Conservation (phyloP, 1,140 invertebrate genomes). For the Spodoptera litura region DNA sequence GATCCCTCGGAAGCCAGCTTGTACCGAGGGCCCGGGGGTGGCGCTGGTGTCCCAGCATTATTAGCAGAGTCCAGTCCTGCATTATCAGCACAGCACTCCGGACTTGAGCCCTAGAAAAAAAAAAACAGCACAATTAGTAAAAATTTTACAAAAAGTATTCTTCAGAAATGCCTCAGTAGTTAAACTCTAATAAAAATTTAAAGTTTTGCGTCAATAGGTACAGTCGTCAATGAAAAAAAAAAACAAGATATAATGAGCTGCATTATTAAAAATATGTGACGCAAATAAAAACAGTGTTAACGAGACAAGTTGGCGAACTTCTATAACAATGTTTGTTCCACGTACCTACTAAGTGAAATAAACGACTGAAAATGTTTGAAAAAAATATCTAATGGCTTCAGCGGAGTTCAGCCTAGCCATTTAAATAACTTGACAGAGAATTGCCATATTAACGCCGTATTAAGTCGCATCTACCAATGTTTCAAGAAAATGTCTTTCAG, state of each 20-base stretch:
- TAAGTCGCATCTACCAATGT: too few relatives aligned
- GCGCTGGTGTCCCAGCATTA: slow-evolving; percentile 73
- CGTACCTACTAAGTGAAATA: too few relatives aligned
- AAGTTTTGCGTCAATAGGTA: not conserved
- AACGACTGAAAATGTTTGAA: too few relatives aligned
- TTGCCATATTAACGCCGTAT: too few relatives aligned
- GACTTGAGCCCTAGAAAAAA: slow-evolving; percentile 75
- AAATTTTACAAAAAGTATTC: too few relatives aligned
- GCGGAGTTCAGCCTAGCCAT: too few relatives aligned
- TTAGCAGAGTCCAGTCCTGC: slow-evolving; percentile 70
- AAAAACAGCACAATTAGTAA: slow-evolving; percentile 6
- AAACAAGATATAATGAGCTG: not conserved
- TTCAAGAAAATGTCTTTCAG: too few relatives aligned
- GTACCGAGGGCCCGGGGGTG: slow-evolving; percentile 89
- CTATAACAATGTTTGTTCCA: not conserved
- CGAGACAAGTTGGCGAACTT: not conserved
- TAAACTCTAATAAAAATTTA: not conserved
- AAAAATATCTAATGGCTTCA: too few relatives aligned
- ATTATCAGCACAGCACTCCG: slow-evolving; percentile 78
- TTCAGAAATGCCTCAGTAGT: too few relatives aligned
- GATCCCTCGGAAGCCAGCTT: slow-evolving; percentile 92
- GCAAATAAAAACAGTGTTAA: slow-evolving; percentile 6
- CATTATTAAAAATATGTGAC: slow-evolving; percentile 1
- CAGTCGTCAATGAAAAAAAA: too few relatives aligned
- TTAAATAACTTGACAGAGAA: too few relatives aligned